phyloP scores from a whole-genome alignment of 2,888 invertebrate genomes.

The Esperia sulphurella region DNA sequence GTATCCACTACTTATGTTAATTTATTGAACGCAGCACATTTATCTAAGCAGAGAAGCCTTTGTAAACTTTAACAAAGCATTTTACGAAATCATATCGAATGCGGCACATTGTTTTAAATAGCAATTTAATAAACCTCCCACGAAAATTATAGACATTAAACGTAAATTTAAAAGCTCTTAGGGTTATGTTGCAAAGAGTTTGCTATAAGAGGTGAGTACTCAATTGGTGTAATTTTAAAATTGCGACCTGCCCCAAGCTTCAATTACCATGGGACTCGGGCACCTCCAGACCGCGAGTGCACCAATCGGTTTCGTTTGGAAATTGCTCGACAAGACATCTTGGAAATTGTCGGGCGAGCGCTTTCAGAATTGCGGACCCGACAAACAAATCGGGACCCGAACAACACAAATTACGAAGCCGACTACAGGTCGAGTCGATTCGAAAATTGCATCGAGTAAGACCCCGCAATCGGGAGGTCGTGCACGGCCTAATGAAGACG shows the following conservation, averaged over 20 bases:
- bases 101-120: constrained; percentile 49
- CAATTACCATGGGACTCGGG: constrained; percentile 55
- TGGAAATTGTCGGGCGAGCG: constrained; percentile 58
- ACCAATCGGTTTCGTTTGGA: constrained; percentile 54
- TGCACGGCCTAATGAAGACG: constrained; percentile 71
- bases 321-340: constrained; percentile 61
- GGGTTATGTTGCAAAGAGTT: constrained; percentile 37
- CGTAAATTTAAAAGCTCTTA: constrained; percentile 51
- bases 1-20: background rate
- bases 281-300: constrained; percentile 48
- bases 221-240: constrained; percentile 71
- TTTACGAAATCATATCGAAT: background rate
- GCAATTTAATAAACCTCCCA: constrained; percentile 42
- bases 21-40: background rate
- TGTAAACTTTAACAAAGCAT: background rate
- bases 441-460: constrained; percentile 58
- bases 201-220: constrained; percentile 57
- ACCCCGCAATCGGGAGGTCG: constrained; percentile 60
- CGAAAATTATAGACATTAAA: constrained; percentile 42
- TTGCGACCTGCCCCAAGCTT: constrained; percentile 66
- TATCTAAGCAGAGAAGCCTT: background rate
- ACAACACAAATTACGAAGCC: constrained; percentile 63
- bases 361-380: constrained; percentile 54
- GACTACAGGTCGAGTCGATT: constrained; percentile 47
- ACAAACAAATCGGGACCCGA: constrained; percentile 61